Evolutionary conservation across 2,888 invertebrate species (phyloP), one percentile per base, ranked within the genome.

Genomic region (Parnassius smintheus): DNA sequence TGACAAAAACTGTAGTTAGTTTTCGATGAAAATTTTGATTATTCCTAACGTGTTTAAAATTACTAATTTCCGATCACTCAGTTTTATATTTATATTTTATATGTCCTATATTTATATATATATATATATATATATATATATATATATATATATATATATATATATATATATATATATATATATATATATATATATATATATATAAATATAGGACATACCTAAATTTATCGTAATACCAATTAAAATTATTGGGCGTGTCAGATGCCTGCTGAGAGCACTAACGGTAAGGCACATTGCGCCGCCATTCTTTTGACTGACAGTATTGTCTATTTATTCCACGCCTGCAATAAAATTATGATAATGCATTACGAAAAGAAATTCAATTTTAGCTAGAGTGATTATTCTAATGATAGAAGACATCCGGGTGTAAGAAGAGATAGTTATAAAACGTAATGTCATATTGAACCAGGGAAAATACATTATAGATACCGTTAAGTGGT

Each of bases 231-330:
- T 53, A 13, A 13, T 13, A 12, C n/a, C 55, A 59, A 56, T 63
- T 59, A 41, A 25, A 51, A 7, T 51, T 41, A 45, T 45, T 35
- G 13, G 41, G 12, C 25, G 35, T 42, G 12, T 42, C n/a, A 18
- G 63, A 8, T 22, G 22, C 63, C 63, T 55, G 63, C 63, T 59
- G 62, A 9, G 61, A 50, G 50, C 35, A 8, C 8, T 63, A 56
- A 63, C 59, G 56, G 63, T 59, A 59, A 10, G 12, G 1, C 44
- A 50, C 48, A 41, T 22, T 52, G 41, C n/a, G 2, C 25, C 35
- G n/a, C 41, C 3, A 9, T 22, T 11, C 48, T 54, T 44, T 48
- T 13, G 11, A 44, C 56, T 44, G 51, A 9, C 44, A 57, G 46
- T 18, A 44, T 56, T 62, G 61, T 55, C 55, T 61, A 55, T 55